phyloP scores from a whole-genome alignment of 2,888 invertebrate genomes.

The Mesorhabditis spiculigera region DNA sequence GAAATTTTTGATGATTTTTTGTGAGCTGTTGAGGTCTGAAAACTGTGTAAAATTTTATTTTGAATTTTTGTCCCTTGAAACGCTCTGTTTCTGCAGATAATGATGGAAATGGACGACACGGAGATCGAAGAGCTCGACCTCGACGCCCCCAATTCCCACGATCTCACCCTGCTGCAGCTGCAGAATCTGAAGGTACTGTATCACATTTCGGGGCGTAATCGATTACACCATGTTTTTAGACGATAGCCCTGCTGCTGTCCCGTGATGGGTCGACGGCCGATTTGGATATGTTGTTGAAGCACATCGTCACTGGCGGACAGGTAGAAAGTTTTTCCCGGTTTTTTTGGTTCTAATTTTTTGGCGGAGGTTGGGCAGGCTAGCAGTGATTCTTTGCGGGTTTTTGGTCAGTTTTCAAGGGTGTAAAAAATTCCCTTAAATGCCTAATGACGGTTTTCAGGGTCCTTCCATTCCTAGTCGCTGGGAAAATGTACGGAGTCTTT shows the following conservation, averaged over 20 bases:
- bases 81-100: constrained; percentile 24
- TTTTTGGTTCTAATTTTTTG: too few species aligned
- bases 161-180: constrained; percentile 36
- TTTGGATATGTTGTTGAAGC: constrained; percentile 33
- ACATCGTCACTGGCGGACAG: constrained; percentile 49
- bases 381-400: too few species aligned
- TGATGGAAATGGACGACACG: constrained; percentile 42
- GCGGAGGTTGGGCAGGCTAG: too few species aligned
- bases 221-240: background rate
- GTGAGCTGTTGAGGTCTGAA: background rate
- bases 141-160: constrained; percentile 32
- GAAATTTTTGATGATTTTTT: too few species aligned
- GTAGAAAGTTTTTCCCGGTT: constrained; percentile 17
- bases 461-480: too few species aligned
- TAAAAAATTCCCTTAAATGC: too few species aligned
- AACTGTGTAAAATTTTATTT: background rate
- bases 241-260: constrained; percentile 25
- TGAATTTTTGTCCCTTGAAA: background rate
- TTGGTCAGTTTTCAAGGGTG: too few species aligned
- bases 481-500: too few species aligned
- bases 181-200: constrained; percentile 36
- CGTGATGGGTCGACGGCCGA: constrained; percentile 19
- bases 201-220: too few species aligned
- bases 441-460: too few species aligned
- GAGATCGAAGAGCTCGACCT: constrained; percentile 39